A percentile compares a stretch with the other conserved stretches of the same genome.
Conservation (phyloP, 2,113 vertebrate species). For the Arizona elegans region DNA sequence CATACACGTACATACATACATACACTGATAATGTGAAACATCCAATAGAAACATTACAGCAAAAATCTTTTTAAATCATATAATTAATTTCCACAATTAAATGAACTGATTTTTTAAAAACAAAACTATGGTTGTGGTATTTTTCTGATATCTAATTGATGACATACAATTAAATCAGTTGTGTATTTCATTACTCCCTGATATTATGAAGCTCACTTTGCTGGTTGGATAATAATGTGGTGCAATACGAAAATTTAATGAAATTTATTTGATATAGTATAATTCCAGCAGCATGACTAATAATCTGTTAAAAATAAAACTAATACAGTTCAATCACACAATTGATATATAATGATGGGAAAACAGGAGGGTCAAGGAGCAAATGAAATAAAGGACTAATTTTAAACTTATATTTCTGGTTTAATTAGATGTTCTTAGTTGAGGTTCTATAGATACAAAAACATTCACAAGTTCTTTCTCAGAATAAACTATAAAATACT, state of each 20-base stretch:
- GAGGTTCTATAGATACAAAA: not conserved
- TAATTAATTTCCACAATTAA: not conserved
- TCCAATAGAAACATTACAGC: not conserved
- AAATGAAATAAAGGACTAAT: not conserved
- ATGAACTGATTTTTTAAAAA: not conserved
- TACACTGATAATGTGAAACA: not conserved
- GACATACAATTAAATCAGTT: not conserved
- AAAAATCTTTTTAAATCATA: not conserved
- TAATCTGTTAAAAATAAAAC: not conserved
- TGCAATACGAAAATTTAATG: not conserved
- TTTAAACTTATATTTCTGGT: not conserved
- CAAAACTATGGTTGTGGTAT: accelerated
- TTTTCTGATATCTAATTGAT: not conserved
- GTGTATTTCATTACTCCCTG: not conserved
- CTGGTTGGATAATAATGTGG: not conserved
- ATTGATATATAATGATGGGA: not conserved
- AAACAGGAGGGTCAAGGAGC: not conserved
- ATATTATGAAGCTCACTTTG: not conserved
- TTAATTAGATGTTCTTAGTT: not conserved
- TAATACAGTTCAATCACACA: not conserved
- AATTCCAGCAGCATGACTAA: not conserved
- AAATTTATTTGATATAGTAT: not conserved
- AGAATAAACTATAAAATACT: not conserved
- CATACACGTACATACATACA: too few relatives aligned
- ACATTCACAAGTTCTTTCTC: not conserved